Evolutionary conservation across 1,140 invertebrate species (phyloP), one percentile per base, ranked within the genome.

Genomic region (Neelides sp.): DNA sequence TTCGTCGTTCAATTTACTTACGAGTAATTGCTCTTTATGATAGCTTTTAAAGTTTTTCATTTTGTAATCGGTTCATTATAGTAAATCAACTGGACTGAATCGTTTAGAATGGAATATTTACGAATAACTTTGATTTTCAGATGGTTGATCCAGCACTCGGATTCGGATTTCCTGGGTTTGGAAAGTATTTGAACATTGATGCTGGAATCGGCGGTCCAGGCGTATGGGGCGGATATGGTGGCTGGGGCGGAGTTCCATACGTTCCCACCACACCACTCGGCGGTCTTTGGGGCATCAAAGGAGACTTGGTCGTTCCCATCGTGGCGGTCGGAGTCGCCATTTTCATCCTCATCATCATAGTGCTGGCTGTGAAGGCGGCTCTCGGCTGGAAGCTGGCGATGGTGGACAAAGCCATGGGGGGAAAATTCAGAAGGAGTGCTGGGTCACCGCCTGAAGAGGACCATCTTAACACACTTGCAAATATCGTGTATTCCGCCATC

Each of bases 211-310:
- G 52, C 3, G 35, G 5, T 30, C 27, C 23, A 39, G 26, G 40
- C 4, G 4, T 30, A 20, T 51, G 54, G 13, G 43, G 26, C 4
- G 15, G 22, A 13, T 15, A 2, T 7, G 36, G 24, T 15, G 40
- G 42, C 4, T 17, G 24, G 3, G 20, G 22, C 19, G 48, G 24
- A 5, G 48, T 19, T 2, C 54, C 54, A 2, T 60, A 60, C 24
- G 20, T 57, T 27, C 58, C 58, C 20, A 46, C 52, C 2, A 60
- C 58, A 3, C 58, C 58, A 19, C 22, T 60, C 3, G 58, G 58
- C n/a, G 48, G 50, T 5, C 28, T 57, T 10, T 45, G 36, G 10
- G 54, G 48, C 8, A 20, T 56, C 7, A 60, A 60, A 45, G 52
- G 58, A 17, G 58, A 60, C 35, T 36, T 60, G 15, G 17, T 60